Evolutionary conservation across 30 jellyfish, hydroid and myxozoan species (phyloP).

Genomic region (Catostylus mosaicus): DNA sequence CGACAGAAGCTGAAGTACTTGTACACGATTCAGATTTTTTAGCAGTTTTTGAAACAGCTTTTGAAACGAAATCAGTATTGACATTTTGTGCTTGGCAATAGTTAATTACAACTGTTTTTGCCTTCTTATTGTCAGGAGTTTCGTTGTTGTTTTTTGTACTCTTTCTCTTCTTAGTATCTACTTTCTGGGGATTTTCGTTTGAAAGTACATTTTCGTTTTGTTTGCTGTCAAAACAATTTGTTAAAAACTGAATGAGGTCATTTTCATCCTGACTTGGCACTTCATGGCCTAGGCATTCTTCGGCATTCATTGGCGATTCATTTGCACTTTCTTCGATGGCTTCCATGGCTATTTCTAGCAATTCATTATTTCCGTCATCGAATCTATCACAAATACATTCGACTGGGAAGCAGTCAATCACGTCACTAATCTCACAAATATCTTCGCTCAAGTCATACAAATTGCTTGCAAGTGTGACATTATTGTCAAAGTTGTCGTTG

Average conservation of each 20-base stretch:
- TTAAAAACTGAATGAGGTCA: neutral
- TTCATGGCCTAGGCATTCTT: neutral
- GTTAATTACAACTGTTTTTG: neutral
- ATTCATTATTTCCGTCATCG: neutral
- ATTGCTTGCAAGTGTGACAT: neutral
- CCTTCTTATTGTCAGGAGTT: neutral
- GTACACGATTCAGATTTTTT: neutral
- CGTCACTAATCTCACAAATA: neutral
- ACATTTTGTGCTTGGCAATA: neutral
- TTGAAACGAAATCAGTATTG: neutral
- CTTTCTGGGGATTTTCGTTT: neutral
- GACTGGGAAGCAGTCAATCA: neutral
- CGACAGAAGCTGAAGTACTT: neutral
- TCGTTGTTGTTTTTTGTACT: neutral
- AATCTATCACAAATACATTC: neutral
- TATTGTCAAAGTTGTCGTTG: neutral
- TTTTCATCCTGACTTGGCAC: neutral
- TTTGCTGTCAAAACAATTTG: neutral
- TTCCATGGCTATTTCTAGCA: conserved; percentile 1
- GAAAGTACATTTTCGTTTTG: neutral
- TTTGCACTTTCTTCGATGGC: neutral
- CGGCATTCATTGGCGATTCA: neutral
- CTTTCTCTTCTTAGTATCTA: neutral
- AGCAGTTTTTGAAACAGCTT: neutral
- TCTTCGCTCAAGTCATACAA: neutral